Percentiles rank a stretch among this genome's conserved stretches.
phyloP scores from a whole-genome alignment of 2,797 vertebrate genomes.

The Nothura maculosa region DNA sequence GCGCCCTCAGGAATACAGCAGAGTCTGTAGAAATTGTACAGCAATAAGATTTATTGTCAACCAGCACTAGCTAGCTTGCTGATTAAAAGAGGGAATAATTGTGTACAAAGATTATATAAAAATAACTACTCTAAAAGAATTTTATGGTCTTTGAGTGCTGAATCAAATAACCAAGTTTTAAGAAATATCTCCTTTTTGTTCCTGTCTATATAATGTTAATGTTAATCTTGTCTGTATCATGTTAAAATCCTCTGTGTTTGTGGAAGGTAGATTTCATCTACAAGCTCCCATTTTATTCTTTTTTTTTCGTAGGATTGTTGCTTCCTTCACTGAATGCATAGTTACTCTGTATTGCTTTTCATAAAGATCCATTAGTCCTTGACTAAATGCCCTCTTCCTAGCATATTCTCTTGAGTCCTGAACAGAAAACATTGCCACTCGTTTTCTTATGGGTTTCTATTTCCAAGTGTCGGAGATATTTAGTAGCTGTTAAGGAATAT shows the following conservation, averaged over 20 bases:
- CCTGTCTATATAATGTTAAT: neutral
- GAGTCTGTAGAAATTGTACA: slow-evolving; percentile 10
- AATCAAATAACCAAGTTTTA: slow-evolving; percentile 4
- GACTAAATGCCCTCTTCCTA: neutral
- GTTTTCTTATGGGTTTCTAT: neutral
- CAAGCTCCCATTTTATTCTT: neutral
- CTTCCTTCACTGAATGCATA: neutral
- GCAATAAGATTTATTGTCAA: slow-evolving; percentile 17
- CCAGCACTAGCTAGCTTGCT: neutral
- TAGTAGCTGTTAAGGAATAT: neutral
- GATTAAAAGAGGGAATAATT: neutral
- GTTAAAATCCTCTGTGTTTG: neutral
- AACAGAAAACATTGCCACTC: neutral
- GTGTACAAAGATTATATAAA: neutral
- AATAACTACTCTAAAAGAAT: neutral
- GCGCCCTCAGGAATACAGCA: neutral
- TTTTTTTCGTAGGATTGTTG: neutral
- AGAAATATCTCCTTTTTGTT: neutral
- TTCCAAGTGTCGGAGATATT: neutral
- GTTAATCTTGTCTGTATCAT: neutral
- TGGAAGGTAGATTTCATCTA: neutral
- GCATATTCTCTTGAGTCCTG: neutral
- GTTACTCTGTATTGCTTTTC: neutral
- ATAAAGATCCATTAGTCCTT: neutral
- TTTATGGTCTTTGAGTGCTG: neutral